These are phyloP conservation scores for Caracal caracal DNA, from an alignment of 2,113 vertebrate species.

Conservation along the genomic window DNA sequence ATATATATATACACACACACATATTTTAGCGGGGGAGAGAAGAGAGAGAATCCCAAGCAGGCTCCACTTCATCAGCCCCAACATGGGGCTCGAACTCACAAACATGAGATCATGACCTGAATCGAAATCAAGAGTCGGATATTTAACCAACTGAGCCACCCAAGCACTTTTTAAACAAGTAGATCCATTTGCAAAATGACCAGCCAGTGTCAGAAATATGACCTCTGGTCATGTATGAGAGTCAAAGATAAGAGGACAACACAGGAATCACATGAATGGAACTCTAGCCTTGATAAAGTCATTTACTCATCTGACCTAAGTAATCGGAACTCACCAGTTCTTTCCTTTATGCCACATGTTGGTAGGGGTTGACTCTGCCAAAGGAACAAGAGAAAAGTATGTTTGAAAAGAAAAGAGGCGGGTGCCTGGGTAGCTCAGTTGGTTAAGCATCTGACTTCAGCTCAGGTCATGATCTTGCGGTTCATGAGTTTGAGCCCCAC, in stretches of 20 bases:
- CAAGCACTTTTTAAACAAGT: background rate
- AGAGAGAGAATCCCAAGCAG: too few species aligned
- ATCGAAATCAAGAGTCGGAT: too few species aligned
- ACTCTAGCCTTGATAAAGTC: background rate
- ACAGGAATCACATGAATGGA: background rate
- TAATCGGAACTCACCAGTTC: background rate
- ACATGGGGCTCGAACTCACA: too few species aligned
- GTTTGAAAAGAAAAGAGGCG: background rate
- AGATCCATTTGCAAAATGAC: background rate
- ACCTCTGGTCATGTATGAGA: background rate
- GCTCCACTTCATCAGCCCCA: too few species aligned
- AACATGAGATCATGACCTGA: too few species aligned
- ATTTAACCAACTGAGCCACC: too few species aligned
- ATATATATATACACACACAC: too few species aligned
- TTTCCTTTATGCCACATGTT: background rate
- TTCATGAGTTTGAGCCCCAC: too few species aligned
- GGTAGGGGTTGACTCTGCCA: background rate
- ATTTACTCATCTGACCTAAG: background rate
- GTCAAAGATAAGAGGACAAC: background rate
- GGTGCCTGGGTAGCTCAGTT: too few species aligned
- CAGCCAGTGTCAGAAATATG: background rate
- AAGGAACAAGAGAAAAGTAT: background rate
- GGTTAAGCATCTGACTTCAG: too few species aligned
- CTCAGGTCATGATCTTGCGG: too few species aligned
- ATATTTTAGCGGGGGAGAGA: too few species aligned